phyloP scores from a whole-genome alignment of 2,113 vertebrate species.

The Aptenodytes patagonicus region DNA sequence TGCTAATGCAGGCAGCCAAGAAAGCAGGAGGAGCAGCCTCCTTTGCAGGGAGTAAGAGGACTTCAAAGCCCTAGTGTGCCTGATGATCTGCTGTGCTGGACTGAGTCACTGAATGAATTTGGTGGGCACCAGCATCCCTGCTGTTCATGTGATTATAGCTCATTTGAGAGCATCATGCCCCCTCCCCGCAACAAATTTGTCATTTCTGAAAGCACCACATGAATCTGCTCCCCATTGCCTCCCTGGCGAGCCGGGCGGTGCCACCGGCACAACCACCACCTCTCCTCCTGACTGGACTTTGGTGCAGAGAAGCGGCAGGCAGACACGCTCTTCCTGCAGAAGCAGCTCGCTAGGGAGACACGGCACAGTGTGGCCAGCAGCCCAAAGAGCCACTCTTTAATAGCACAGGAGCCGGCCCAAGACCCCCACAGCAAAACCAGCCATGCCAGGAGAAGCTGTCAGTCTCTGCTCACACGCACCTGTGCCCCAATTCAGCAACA shows the following conservation, averaged over 20 bases:
- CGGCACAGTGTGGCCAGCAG: accelerated
- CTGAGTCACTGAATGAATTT: neutral
- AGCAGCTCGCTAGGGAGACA: neutral
- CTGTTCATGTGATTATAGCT: neutral
- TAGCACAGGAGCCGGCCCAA: neutral
- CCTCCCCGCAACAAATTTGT: neutral
- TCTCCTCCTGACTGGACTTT: too few relatives aligned
- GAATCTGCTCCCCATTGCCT: neutral
- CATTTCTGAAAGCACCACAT: neutral
- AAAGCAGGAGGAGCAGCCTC: neutral
- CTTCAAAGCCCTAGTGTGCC: neutral
- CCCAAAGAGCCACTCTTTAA: neutral
- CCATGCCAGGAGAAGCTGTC: neutral
- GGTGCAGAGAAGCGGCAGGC: neutral
- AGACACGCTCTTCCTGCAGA: neutral
- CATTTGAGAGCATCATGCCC: neutral
- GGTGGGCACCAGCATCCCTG: neutral
- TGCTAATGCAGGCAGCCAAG: neutral
- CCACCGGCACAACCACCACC: neutral
- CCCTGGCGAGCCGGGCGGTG: neutral
- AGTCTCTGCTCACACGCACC: neutral
- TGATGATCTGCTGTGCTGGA: neutral
- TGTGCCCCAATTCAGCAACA: accelerated
- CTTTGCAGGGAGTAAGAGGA: neutral
- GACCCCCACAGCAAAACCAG: neutral